Conservation (phyloP, 2,888 invertebrate species). For the Eulithis testata region DNA sequence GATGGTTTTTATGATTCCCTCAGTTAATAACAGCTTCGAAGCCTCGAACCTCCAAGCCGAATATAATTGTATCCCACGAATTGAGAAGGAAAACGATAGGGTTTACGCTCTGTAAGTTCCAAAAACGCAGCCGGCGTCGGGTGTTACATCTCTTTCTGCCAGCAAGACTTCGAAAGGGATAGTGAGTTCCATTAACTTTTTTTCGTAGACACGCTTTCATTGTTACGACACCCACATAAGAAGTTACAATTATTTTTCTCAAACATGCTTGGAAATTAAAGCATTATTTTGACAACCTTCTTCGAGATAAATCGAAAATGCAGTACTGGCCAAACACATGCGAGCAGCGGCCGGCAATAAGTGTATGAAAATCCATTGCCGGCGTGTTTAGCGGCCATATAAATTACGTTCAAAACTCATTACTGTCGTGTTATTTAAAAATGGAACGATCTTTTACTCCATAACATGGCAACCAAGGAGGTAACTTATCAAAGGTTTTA, state of each 20-base stretch:
- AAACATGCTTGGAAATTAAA: too few relatives aligned
- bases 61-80: slow-evolving; percentile 79
- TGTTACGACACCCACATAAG: slow-evolving; percentile 36
- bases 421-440: too few relatives aligned
- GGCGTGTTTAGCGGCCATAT: too few relatives aligned
- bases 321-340: too few relatives aligned
- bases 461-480: too few relatives aligned
- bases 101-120: slow-evolving; percentile 70
- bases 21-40: slow-evolving; percentile 55
- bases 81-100: slow-evolving; percentile 70
- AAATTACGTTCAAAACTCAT: too few relatives aligned
- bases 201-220: slow-evolving; percentile 55
- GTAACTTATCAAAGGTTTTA: too few relatives aligned
- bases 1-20: slow-evolving; percentile 54
- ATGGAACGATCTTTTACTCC: too few relatives aligned
- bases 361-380: too few relatives aligned
- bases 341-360: too few relatives aligned
- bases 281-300: too few relatives aligned
- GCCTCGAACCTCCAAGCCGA: slow-evolving; percentile 46
- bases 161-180: slow-evolving; percentile 50
- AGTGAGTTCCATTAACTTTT: slow-evolving; percentile 67
- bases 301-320: too few relatives aligned
- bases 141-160: slow-evolving; percentile 51
- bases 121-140: slow-evolving; percentile 71
- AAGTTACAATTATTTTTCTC: slow-evolving; percentile 19